Evolutionary conservation across 1,140 invertebrate genomes (phyloP).

Genomic region (Xylocopa sonorina): DNA sequence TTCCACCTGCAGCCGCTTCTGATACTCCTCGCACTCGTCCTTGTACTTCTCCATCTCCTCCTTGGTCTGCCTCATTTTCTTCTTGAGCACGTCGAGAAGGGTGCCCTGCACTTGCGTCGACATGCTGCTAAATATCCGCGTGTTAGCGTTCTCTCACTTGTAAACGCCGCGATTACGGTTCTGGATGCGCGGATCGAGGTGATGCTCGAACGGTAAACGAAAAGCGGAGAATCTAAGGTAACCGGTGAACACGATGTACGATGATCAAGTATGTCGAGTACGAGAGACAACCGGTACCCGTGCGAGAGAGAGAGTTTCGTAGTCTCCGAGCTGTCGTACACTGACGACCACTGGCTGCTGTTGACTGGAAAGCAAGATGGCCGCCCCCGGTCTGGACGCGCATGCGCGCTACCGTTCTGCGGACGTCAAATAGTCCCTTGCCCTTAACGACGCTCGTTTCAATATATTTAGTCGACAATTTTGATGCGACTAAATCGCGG

Average conservation of each 20-base stretch:
- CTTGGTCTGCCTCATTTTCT: slow-evolving; percentile 99
- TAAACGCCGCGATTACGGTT: slow-evolving; percentile 33
- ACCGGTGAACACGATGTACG: slow-evolving; percentile 33
- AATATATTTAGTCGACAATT: neutral
- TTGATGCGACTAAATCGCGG: neutral
- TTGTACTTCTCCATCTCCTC: slow-evolving; percentile 99
- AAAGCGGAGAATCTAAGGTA: neutral
- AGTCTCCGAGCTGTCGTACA: slow-evolving; percentile 70
- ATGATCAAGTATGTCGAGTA: slow-evolving; percentile 20
- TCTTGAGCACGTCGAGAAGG: slow-evolving; percentile 97
- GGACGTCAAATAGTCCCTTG: slow-evolving; percentile 67
- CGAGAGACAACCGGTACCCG: slow-evolving; percentile 40
- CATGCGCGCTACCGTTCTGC: slow-evolving; percentile 58
- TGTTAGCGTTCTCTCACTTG: slow-evolving; percentile 40
- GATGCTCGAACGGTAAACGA: neutral
- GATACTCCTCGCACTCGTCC: slow-evolving; percentile 96
- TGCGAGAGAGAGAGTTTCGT: slow-evolving; percentile 52
- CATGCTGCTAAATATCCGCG: slow-evolving; percentile 83
- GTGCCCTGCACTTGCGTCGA: slow-evolving; percentile 93
- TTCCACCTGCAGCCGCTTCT: slow-evolving; percentile 94
- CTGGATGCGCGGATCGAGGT: neutral
- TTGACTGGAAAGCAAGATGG: slow-evolving; percentile 72
- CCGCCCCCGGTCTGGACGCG: slow-evolving; percentile 63
- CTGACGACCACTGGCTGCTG: slow-evolving; percentile 76
- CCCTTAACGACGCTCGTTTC: slow-evolving; percentile 9